Conservation (phyloP, 2,113 vertebrate genomes). For the Podarcis cretensis region DNA sequence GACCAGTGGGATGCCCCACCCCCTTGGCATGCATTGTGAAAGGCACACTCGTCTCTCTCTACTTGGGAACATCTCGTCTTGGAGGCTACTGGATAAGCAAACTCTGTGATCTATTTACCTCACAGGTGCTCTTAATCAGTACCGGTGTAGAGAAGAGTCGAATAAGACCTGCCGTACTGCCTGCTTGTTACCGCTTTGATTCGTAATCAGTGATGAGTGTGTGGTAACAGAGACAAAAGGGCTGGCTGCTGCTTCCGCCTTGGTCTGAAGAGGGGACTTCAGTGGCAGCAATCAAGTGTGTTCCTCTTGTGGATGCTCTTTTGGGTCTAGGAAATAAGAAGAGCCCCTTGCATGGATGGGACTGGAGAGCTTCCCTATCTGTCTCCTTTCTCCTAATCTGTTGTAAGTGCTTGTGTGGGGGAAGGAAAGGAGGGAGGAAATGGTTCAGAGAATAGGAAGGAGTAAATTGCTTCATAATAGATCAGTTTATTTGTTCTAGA, state of each 20-base stretch:
- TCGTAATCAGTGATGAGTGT: neutral
- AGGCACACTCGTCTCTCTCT: neutral
- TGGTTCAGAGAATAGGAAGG: neutral
- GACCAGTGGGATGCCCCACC: neutral
- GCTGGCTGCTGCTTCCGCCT: neutral
- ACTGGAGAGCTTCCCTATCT: neutral
- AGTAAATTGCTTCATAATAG: conserved; percentile 25
- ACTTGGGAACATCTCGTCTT: neutral
- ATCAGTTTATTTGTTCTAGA: conserved; percentile 50
- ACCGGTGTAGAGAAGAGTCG: neutral
- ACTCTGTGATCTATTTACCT: neutral
- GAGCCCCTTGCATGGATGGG: neutral
- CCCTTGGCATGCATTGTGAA: neutral
- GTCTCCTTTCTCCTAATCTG: neutral
- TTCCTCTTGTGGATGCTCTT: neutral
- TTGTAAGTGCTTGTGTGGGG: neutral
- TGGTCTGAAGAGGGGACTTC: neutral
- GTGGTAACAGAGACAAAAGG: neutral
- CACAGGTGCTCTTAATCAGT: neutral
- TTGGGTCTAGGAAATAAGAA: neutral
- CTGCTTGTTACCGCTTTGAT: neutral
- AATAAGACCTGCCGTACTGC: neutral
- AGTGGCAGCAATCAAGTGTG: neutral
- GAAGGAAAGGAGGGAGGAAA: neutral
- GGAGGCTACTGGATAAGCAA: neutral